A percentile compares a stretch with the other conserved stretches of the same genome.
These are phyloP conservation scores for Myotis brandtii DNA, from an alignment of 2,113 vertebrate species.

Conservation along the genomic window DNA sequence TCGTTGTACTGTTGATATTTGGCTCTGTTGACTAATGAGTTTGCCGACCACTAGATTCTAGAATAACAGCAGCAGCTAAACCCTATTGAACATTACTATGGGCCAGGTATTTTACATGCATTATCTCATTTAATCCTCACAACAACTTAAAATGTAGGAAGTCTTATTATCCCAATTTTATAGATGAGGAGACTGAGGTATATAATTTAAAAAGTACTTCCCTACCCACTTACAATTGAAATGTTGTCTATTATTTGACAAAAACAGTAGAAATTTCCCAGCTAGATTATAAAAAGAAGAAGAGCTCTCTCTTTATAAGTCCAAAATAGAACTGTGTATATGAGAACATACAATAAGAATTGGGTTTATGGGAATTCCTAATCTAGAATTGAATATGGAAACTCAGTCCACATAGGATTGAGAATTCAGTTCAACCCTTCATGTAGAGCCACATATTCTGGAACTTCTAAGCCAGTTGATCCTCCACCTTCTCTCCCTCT, in stretches of 20 bases:
- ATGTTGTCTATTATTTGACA: conserved; percentile 38
- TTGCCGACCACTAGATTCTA: background rate
- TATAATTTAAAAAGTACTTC: conserved; percentile 53
- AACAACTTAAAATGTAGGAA: conserved; percentile 38
- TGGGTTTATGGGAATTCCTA: conserved; percentile 22
- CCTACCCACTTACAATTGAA: conserved; percentile 16
- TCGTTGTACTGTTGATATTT: too few relatives aligned
- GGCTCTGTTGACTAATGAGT: too few relatives aligned
- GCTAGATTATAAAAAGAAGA: conserved; percentile 52
- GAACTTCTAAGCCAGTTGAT: conserved; percentile 2
- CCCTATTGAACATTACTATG: background rate
- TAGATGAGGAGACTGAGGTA: conserved; percentile 30
- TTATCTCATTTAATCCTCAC: conserved; percentile 45
- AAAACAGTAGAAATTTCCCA: conserved; percentile 50
- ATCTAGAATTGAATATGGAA: conserved; percentile 4
- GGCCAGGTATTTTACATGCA: conserved; percentile 28
- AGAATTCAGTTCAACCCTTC: conserved; percentile 32
- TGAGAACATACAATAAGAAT: conserved; percentile 13
- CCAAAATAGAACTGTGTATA: conserved; percentile 59
- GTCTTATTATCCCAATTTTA: conserved; percentile 55
- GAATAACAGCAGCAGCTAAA: background rate
- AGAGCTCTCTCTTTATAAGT: conserved; percentile 42
- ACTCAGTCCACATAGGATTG: background rate
- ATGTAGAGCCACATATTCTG: background rate
- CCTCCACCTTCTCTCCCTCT: background rate